Conservation (phyloP, 2,113 vertebrate genomes). For the Hypanus sabinus region DNA sequence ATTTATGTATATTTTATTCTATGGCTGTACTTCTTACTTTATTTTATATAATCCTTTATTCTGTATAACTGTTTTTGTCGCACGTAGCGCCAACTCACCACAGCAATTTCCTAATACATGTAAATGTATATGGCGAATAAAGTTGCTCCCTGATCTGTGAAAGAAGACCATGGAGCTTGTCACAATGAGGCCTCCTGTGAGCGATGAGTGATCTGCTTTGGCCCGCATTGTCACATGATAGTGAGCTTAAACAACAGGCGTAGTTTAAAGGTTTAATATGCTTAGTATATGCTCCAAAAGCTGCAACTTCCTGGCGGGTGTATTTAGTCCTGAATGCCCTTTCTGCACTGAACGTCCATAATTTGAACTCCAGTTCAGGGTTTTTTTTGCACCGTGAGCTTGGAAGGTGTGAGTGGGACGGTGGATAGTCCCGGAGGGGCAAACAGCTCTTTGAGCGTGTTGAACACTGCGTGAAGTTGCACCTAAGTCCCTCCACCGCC, state of each 20-base stretch:
- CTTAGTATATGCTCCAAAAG: neutral
- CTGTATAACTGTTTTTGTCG: too few species aligned
- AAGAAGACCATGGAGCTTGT: neutral
- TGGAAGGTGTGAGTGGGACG: neutral
- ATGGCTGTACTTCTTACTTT: too few species aligned
- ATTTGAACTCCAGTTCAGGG: neutral
- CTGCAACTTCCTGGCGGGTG: neutral
- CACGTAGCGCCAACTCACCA: too few species aligned
- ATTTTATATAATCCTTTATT: too few species aligned
- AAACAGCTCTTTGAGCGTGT: conserved; percentile 47
- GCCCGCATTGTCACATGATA: neutral
- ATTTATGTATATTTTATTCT: too few species aligned
- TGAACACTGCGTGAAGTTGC: conserved; percentile 49
- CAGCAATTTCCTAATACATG: too few species aligned
- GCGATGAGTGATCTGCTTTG: neutral
- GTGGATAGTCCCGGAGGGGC: conserved; percentile 42
- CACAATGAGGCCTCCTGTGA: neutral
- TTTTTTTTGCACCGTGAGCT: neutral
- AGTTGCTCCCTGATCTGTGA: too few species aligned
- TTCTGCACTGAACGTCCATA: neutral
- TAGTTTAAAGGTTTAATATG: neutral
- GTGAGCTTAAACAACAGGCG: neutral
- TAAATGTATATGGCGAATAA: too few species aligned
- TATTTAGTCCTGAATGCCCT: neutral
- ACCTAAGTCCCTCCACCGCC: conserved; percentile 46